A percentile compares a stretch with the other conserved stretches of the same genome.
Conservation (phyloP, 1,140 invertebrate genomes). For the Eubasilissa regina region DNA sequence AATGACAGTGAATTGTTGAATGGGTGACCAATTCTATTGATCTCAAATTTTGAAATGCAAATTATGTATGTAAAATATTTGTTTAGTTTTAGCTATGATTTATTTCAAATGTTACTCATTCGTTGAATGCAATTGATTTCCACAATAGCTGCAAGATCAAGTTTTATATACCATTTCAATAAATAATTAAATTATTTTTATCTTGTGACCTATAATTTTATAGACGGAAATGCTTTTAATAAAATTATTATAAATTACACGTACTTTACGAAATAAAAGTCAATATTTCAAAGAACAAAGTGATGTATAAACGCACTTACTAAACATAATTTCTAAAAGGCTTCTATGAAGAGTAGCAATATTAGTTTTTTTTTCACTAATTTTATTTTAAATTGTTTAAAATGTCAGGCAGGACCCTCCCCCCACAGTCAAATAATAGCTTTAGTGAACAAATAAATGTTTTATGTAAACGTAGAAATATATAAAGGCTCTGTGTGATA, state of each 20-base stretch:
- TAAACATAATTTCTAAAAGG: too few species aligned
- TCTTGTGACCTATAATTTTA: conserved; percentile 4
- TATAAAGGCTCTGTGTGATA: conserved; percentile 45
- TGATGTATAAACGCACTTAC: too few species aligned
- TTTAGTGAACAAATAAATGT: conserved; percentile 42
- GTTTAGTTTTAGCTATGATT: conserved; percentile 21
- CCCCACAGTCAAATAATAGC: conserved; percentile 45
- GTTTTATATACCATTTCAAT: conserved; percentile 13
- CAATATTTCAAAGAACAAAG: too few species aligned
- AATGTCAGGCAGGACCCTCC: not conserved
- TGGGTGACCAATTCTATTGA: conserved; percentile 33
- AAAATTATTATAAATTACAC: not conserved
- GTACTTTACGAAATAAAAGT: too few species aligned
- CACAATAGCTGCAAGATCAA: not conserved
- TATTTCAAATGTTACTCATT: conserved; percentile 33
- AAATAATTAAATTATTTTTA: conserved; percentile 12
- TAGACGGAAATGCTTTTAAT: not conserved
- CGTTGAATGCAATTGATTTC: conserved; percentile 34
- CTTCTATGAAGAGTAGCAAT: too few species aligned
- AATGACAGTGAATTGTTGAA: not conserved
- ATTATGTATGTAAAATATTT: conserved; percentile 32
- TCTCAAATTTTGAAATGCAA: conserved; percentile 39
- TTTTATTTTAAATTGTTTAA: conserved; percentile 1
- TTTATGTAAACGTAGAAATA: conserved; percentile 41
- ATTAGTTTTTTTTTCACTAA: too few species aligned